Evolutionary conservation across 2,113 vertebrate species (phyloP).

Genomic region (Athene noctua): DNA sequence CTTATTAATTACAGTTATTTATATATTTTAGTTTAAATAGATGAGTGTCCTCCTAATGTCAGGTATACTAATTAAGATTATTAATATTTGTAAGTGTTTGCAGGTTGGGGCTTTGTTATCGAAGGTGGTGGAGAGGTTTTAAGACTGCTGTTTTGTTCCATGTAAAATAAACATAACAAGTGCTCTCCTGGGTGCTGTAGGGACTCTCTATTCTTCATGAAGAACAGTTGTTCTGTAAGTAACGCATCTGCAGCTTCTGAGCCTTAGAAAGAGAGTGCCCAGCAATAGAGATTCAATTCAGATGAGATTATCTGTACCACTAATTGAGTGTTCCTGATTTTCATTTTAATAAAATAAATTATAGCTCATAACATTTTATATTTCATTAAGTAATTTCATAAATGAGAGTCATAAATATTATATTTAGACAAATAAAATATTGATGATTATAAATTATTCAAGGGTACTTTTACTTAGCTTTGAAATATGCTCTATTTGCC

Average conservation of each 20-base stretch:
- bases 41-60: neutral
- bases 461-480: neutral
- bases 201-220: neutral
- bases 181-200: neutral
- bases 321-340: conserved; percentile 28
- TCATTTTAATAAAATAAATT: conserved; percentile 31
- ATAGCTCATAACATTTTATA: neutral
- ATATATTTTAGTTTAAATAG: neutral
- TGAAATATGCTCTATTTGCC: neutral
- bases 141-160: neutral
- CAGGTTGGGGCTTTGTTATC: neutral
- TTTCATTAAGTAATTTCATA: conserved; percentile 24
- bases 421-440: conserved; percentile 45
- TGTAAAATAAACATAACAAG: neutral
- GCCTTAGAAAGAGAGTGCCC: neutral
- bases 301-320: neutral
- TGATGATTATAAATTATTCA: conserved; percentile 35
- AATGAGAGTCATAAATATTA: conserved; percentile 22
- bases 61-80: neutral
- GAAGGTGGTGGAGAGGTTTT: neutral
- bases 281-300: neutral
- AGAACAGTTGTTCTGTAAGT: neutral
- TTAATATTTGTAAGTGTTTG: neutral
- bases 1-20: neutral
- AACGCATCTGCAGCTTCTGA: neutral